Percentiles rank a stretch among this genome's conserved stretches.
These are phyloP conservation scores for Galemys pyrenaicus DNA, from an alignment of 2,113 vertebrate species.

Conservation along the genomic window DNA sequence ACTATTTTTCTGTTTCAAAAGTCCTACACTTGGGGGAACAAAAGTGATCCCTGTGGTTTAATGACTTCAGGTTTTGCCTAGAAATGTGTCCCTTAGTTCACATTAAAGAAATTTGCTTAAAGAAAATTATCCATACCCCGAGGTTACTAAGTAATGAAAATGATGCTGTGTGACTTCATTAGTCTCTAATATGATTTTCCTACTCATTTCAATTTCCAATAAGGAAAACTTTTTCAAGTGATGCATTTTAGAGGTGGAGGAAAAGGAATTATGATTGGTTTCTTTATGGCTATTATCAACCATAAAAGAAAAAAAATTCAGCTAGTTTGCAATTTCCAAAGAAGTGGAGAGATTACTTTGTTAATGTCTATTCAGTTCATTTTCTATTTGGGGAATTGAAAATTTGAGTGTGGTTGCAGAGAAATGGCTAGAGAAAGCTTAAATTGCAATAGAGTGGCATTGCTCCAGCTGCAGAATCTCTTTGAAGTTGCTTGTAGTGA, in stretches of 20 bases:
- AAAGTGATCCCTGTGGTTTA: background rate
- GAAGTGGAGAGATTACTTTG: conserved; percentile 60
- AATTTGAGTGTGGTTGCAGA: conserved; percentile 42
- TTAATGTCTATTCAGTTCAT: conserved; percentile 69
- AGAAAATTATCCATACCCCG: conserved; percentile 8
- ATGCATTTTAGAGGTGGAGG: conserved; percentile 32
- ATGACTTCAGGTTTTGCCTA: background rate
- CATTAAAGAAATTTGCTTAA: conserved; percentile 35
- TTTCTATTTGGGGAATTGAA: conserved; percentile 65
- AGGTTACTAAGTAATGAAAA: conserved; percentile 43
- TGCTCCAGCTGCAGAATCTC: background rate
- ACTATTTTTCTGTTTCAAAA: background rate
- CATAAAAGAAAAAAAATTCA: conserved; percentile 58
- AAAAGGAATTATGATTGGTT: conserved; percentile 58
- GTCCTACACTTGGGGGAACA: background rate
- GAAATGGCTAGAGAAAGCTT: conserved; percentile 5
- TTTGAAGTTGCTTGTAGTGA: background rate
- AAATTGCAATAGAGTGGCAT: background rate
- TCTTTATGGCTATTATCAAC: conserved; percentile 55
- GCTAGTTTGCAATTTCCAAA: conserved; percentile 67
- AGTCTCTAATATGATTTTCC: conserved; percentile 59
- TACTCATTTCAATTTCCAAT: conserved; percentile 48
- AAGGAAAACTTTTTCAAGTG: conserved; percentile 43
- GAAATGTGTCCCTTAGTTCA: background rate
- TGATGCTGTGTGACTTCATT: conserved; percentile 22